Evolutionary conservation across 1,140 invertebrate genomes (phyloP).

Genomic region (Cecropterus lyciades): DNA sequence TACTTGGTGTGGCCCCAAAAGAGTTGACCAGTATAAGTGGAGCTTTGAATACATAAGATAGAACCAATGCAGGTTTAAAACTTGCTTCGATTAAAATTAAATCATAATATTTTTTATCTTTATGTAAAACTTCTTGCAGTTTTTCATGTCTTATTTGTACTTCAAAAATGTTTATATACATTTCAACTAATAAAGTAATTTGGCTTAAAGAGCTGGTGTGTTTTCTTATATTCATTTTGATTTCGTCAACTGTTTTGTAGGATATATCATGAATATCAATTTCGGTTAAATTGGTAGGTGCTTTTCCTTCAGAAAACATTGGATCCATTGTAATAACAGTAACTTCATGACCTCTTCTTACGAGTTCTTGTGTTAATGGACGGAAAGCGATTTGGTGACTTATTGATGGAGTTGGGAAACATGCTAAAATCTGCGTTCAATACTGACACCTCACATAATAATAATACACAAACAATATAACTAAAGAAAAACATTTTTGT

Average conservation of each 20-base stretch:
- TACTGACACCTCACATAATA: conserved; percentile 2
- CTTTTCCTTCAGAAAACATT: conserved; percentile 27
- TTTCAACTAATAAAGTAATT: background rate
- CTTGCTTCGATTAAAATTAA: conserved; percentile 59
- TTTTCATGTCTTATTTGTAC: conserved; percentile 46
- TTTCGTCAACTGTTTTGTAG: conserved; percentile 34
- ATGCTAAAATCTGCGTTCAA: conserved; percentile 63
- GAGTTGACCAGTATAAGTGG: conserved; percentile 73
- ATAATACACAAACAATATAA: conserved; percentile 11
- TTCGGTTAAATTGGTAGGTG: conserved; percentile 49
- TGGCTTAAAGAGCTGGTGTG: background rate
- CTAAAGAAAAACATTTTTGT: too few relatives aligned
- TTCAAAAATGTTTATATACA: conserved; percentile 38
- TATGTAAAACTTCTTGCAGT: conserved; percentile 53
- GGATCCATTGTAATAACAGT: conserved; percentile 58
- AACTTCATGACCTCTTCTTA: conserved; percentile 48
- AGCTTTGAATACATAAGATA: conserved; percentile 67
- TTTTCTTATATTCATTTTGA: conserved; percentile 1
- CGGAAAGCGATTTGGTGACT: too few relatives aligned
- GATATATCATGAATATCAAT: conserved; percentile 50
- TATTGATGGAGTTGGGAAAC: too few relatives aligned
- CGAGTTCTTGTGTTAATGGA: conserved; percentile 50
- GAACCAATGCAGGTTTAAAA: conserved; percentile 43
- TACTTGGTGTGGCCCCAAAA: conserved; percentile 40
- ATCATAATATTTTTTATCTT: conserved; percentile 57